Evolutionary conservation across 2,888 invertebrate genomes (phyloP).

Genomic region (Sepioteuthis lessoniana): DNA sequence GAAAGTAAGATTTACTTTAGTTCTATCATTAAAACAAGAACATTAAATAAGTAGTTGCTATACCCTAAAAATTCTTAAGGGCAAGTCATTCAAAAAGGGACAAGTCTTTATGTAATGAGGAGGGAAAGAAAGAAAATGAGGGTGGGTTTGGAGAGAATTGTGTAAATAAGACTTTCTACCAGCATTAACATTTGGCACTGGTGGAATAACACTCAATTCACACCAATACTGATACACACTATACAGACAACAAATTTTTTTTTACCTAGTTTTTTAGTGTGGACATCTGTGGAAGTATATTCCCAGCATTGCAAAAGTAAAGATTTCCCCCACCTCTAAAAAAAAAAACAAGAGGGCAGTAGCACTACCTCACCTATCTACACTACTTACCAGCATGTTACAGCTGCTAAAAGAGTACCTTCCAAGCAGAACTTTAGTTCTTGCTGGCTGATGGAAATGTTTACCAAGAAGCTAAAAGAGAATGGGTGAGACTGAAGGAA

Average conservation of each 20-base stretch:
- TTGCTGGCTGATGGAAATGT: not conserved
- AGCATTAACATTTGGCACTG: not conserved
- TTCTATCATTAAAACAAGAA: not conserved
- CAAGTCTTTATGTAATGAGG: not conserved
- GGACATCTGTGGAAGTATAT: not conserved
- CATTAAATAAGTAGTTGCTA: not conserved
- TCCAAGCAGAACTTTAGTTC: conserved; percentile 33
- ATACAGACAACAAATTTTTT: not conserved
- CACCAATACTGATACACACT: not conserved
- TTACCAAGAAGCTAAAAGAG: not conserved
- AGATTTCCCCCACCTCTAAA: not conserved
- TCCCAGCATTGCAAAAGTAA: not conserved
- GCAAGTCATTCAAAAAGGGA: not conserved
- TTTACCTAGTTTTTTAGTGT: not conserved
- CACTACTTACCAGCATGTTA: not conserved
- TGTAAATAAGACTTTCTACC: not conserved
- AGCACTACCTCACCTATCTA: not conserved
- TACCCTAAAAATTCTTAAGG: not conserved
- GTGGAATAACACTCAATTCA: not conserved
- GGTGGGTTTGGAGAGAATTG: not conserved
- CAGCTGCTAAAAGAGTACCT: not conserved
- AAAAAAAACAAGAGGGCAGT: not conserved
- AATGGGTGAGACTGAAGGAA: not conserved
- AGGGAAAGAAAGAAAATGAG: not conserved
- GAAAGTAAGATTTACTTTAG: not conserved